Evolutionary conservation across 2,113 vertebrate species (phyloP).

Genomic region (Platysternon megacephalum): DNA sequence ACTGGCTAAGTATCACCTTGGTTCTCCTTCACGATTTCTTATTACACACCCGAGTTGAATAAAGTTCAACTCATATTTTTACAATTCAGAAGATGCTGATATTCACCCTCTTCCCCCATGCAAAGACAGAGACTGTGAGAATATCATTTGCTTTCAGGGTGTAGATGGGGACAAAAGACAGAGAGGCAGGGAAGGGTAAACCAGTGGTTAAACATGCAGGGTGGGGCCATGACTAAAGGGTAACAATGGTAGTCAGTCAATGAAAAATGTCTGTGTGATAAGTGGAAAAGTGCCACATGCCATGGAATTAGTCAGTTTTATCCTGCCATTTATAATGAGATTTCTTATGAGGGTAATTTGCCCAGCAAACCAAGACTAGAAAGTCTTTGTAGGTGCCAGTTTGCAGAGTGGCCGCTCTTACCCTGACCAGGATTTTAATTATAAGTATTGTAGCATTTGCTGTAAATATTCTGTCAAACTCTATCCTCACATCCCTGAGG

Average conservation of each 20-base stretch:
- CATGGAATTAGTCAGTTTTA: neutral
- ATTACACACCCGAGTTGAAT: neutral
- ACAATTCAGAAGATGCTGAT: neutral
- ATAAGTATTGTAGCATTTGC: neutral
- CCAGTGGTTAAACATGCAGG: accelerated
- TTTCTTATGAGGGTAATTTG: neutral
- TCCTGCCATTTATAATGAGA: neutral
- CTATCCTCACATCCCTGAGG: neutral
- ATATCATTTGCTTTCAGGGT: accelerated
- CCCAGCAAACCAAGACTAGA: neutral
- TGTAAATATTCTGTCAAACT: neutral
- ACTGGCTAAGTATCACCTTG: conserved; percentile 22
- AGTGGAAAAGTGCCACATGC: neutral
- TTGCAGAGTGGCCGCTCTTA: neutral
- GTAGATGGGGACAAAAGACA: accelerated
- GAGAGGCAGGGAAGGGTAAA: neutral
- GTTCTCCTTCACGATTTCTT: neutral
- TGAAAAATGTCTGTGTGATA: neutral
- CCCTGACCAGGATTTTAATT: neutral
- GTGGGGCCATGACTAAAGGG: neutral
- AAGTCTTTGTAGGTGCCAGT: neutral
- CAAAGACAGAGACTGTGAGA: neutral
- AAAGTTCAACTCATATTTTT: neutral
- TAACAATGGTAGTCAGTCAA: neutral
- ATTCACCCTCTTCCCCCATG: neutral